A percentile compares a stretch with the other conserved stretches of the same genome.
Evolutionary conservation across 2,888 invertebrate species (phyloP).

Genomic region (Dryocosmus kuriphilus): DNA sequence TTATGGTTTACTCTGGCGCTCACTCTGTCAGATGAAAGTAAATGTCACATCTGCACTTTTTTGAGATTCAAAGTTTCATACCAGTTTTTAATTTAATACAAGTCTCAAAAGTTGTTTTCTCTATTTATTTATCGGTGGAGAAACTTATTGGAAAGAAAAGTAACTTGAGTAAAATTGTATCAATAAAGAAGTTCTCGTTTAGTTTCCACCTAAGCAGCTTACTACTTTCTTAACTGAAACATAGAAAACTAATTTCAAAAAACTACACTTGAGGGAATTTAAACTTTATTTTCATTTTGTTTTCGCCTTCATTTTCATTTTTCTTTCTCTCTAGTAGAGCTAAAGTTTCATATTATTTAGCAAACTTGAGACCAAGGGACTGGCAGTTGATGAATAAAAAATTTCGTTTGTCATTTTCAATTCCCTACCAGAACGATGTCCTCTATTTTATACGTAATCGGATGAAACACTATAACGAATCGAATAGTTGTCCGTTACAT

Average conservation of each 20-base stretch:
- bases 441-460: neutral
- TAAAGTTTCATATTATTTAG: neutral
- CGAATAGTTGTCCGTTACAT: conserved; percentile 28
- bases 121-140: neutral
- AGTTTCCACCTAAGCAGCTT: conserved; percentile 11
- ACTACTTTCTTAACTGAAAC: conserved; percentile 26
- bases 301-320: neutral
- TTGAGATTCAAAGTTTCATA: neutral
- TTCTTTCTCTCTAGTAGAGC: neutral
- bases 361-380: neutral
- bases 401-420: neutral
- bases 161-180: neutral
- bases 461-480: conserved; percentile 23
- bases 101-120: neutral
- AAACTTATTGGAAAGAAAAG: neutral
- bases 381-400: neutral
- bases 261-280: conserved; percentile 20
- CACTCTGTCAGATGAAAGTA: neutral
- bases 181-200: conserved; percentile 15
- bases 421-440: neutral
- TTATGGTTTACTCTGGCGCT: neutral
- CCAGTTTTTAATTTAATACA: neutral
- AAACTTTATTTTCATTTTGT: conserved; percentile 2
- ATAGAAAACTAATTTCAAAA: conserved; percentile 26
- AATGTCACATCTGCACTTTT: neutral